Conservation (phyloP, 1,140 invertebrate genomes). For the Muscidifurax raptorellus region DNA sequence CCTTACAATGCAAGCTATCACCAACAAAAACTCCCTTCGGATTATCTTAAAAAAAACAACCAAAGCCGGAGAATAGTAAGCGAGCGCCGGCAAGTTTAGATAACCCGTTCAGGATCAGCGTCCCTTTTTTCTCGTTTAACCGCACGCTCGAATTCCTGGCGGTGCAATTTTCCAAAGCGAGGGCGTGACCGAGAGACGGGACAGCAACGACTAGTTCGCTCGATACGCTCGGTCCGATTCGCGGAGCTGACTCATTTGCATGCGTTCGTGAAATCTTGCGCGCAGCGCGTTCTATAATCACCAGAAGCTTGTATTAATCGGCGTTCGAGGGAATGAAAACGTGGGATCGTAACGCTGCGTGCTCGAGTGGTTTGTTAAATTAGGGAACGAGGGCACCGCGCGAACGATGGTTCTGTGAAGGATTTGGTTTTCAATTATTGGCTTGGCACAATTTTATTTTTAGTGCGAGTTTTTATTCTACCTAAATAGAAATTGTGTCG, state of each 20-base stretch:
- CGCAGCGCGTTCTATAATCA: neutral
- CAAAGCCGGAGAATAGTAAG: neutral
- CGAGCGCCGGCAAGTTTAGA: neutral
- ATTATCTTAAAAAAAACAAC: neutral
- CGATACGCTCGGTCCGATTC: slow-evolving; percentile 10
- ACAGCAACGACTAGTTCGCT: neutral
- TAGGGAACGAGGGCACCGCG: neutral
- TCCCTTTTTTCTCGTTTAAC: neutral
- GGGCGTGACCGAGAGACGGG: slow-evolving; percentile 3
- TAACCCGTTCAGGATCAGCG: neutral
- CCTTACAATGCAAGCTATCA: neutral
- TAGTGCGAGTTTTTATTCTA: no score
- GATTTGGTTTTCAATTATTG: no score
- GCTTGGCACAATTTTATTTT: no score
- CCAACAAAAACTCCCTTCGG: neutral
- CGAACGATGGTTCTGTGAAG: neutral
- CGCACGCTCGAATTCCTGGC: neutral
- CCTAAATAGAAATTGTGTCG: no score
- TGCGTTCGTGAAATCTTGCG: neutral
- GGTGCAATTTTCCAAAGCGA: slow-evolving; percentile 9
- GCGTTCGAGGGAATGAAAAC: neutral
- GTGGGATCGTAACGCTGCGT: neutral
- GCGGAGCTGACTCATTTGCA: neutral
- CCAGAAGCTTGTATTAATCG: neutral
- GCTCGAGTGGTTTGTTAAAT: neutral